These are phyloP conservation scores for Venustaconcha ellipsiformis DNA, from an alignment of 1,140 invertebrate species.

Conservation along the genomic window DNA sequence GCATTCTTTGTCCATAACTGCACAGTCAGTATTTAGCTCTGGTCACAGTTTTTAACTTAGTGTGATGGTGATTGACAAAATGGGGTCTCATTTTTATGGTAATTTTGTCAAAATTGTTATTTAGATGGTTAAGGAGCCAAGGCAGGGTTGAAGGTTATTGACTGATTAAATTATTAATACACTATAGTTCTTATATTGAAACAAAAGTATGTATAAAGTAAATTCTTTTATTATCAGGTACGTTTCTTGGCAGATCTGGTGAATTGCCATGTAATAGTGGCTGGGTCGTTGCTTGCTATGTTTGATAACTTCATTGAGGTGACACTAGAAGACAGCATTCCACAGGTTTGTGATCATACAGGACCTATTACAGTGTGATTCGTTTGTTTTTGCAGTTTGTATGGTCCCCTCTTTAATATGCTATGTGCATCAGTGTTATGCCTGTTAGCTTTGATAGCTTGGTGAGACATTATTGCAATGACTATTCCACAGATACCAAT, in stretches of 20 bases:
- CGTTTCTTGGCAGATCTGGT: constrained; percentile 96
- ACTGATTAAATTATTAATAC: not conserved
- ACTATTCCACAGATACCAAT: too few species aligned
- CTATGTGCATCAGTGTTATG: too few species aligned
- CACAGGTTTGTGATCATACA: constrained; percentile 72
- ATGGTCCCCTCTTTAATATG: too few species aligned
- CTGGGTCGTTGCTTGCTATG: constrained; percentile 89
- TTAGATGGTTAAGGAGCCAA: not conserved
- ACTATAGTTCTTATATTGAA: not conserved
- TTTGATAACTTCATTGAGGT: constrained; percentile 95
- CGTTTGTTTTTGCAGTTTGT: too few species aligned
- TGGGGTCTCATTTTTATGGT: not conserved
- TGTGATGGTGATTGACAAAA: not conserved
- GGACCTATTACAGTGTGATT: too few species aligned
- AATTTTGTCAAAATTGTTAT: constrained; percentile 21
- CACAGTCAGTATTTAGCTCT: not conserved
- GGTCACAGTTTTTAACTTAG: not conserved
- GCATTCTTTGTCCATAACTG: too few species aligned
- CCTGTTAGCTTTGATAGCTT: too few species aligned
- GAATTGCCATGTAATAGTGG: constrained; percentile 96
- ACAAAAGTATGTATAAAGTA: too few species aligned
- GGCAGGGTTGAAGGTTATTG: not conserved
- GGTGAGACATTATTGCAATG: too few species aligned
- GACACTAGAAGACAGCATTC: constrained; percentile 92
- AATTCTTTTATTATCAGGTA: constrained; percentile 70